phyloP scores from a whole-genome alignment of 2,888 invertebrate species.

The Dendrolimus pini region DNA sequence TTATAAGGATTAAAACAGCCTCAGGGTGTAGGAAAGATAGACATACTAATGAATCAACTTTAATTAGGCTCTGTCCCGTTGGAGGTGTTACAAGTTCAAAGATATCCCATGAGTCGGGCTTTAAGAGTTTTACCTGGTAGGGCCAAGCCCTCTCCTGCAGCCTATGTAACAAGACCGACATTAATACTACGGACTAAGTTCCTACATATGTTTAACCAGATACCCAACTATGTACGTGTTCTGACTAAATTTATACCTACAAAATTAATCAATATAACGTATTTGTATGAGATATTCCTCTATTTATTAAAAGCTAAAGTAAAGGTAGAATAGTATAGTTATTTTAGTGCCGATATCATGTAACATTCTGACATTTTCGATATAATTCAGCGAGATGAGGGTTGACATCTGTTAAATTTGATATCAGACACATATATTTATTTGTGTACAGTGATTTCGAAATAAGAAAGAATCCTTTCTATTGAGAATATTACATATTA shows the following conservation, averaged over 20 bases:
- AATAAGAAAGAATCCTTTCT: no score
- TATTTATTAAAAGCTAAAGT: neutral
- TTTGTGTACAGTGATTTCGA: no score
- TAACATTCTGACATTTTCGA: constrained; percentile 13
- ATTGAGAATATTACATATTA: no score
- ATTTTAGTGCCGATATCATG: constrained; percentile 3
- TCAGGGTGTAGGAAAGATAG: no score
- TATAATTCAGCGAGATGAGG: constrained; percentile 21
- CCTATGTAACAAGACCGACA: constrained; percentile 1
- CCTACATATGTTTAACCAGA: constrained; percentile 31
- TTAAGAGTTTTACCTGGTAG: constrained; percentile 1
- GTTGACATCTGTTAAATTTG: constrained; percentile 27
- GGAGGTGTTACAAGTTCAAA: constrained; percentile 24
- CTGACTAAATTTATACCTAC: constrained; percentile 19
- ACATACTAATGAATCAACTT: constrained; percentile 27
- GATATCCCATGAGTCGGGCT: constrained; percentile 12
- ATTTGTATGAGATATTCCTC: no score
- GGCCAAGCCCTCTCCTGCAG: constrained; percentile 1
- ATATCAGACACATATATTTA: constrained; percentile 1
- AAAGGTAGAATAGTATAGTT: neutral
- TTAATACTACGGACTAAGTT: constrained; percentile 21
- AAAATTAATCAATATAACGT: no score
- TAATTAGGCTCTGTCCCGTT: constrained; percentile 25
- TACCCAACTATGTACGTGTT: constrained; percentile 22
- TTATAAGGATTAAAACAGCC: no score